These are phyloP conservation scores for Chamaedrilus cognettii DNA, from an alignment of 2,888 invertebrate genomes.

Conservation along the genomic window DNA sequence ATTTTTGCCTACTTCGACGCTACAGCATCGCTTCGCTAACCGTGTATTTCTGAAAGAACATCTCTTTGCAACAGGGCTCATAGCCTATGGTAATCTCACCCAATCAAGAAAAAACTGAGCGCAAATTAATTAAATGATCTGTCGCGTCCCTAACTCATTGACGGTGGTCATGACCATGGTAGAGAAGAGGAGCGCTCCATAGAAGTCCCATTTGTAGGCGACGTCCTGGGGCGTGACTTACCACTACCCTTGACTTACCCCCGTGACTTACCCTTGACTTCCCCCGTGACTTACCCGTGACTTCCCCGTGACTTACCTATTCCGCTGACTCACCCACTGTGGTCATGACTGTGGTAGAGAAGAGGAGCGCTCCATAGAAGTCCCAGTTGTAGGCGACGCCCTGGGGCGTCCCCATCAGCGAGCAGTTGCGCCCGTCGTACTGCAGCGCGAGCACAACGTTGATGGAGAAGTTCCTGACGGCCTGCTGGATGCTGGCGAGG, in stretches of 20 bases:
- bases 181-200: slow-evolving; percentile 56
- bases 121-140: too few species aligned
- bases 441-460: slow-evolving; percentile 45
- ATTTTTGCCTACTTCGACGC: too few species aligned
- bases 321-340: slow-evolving; percentile 53
- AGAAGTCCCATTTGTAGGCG: slow-evolving; percentile 53
- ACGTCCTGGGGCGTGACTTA: slow-evolving; percentile 49
- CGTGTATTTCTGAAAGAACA: too few species aligned
- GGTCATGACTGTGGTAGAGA: slow-evolving; percentile 58
- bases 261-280: too few species aligned
- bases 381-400: slow-evolving; percentile 55
- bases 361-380: slow-evolving; percentile 55
- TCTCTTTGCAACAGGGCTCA: too few species aligned
- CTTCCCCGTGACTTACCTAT: too few species aligned
- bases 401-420: slow-evolving; percentile 45
- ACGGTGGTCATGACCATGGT: slow-evolving; percentile 59
- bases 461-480: not conserved
- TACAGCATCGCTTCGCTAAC: too few species aligned
- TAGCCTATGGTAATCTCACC: too few species aligned
- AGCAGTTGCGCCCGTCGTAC: slow-evolving; percentile 54
- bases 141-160: slow-evolving; percentile 47
- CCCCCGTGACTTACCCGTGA: too few species aligned
- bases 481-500: not conserved
- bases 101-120: too few species aligned
- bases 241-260: too few species aligned